Evolutionary conservation across 2,113 vertebrate genomes (phyloP).

Genomic region (Phaetusa simplex): DNA sequence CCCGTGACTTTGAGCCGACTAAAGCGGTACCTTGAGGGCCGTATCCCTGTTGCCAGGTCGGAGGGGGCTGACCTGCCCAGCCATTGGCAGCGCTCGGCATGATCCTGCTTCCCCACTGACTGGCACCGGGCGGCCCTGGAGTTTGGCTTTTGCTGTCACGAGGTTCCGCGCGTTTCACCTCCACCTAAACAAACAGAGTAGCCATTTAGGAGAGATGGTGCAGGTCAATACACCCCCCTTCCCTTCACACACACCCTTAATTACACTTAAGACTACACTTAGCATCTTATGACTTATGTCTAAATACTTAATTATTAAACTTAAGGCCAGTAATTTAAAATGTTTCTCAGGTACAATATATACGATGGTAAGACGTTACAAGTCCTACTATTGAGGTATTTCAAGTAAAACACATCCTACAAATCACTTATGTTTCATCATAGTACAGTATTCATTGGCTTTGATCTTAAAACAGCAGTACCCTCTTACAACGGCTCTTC

Average conservation of each 20-base stretch:
- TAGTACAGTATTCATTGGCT: not conserved
- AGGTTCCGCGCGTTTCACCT: slow-evolving; percentile 97
- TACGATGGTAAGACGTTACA: slow-evolving; percentile 13
- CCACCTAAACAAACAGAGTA: slow-evolving; percentile 92
- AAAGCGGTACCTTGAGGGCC: slow-evolving; percentile 89
- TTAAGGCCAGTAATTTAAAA: slow-evolving; percentile 80
- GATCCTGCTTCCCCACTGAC: slow-evolving; percentile 93
- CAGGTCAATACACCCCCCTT: slow-evolving; percentile 57
- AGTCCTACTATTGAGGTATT: slow-evolving; percentile 2
- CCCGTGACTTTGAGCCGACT: accelerated
- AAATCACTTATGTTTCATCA: not conserved
- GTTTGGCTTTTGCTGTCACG: slow-evolving; percentile 94
- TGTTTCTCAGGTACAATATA: slow-evolving; percentile 93
- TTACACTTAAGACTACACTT: slow-evolving; percentile 78
- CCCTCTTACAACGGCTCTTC: slow-evolving; percentile 49
- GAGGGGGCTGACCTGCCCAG: slow-evolving; percentile 94
- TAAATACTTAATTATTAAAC: slow-evolving; percentile 80
- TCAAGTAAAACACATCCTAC: not conserved
- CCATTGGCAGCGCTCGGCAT: slow-evolving; percentile 95
- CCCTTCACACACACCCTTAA: slow-evolving; percentile 79
- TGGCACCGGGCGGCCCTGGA: slow-evolving; percentile 86
- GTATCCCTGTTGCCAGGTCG: slow-evolving; percentile 94
- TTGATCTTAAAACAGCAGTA: slow-evolving; percentile 35
- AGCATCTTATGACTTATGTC: slow-evolving; percentile 82
- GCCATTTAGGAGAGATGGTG: slow-evolving; percentile 69